phyloP scores from a whole-genome alignment of 2,888 invertebrate species.

The Amorpha juglandis region DNA sequence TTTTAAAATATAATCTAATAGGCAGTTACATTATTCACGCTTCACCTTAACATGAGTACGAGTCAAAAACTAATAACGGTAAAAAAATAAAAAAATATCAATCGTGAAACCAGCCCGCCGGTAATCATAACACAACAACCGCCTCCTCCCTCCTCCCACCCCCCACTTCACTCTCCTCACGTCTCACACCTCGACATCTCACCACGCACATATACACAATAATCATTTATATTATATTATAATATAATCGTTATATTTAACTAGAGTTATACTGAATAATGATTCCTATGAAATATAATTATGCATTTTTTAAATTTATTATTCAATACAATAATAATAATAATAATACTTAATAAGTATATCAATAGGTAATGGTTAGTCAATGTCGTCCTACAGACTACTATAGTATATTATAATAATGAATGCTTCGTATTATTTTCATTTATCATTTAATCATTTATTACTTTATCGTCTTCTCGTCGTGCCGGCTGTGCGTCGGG shows the following conservation, averaged over 20 bases:
- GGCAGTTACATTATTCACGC: conserved; percentile 79
- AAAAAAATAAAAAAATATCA: conserved; percentile 85
- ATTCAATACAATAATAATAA: conserved; percentile 84
- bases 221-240: conserved; percentile 66
- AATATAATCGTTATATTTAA: conserved; percentile 80
- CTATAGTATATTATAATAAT: conserved; percentile 80
- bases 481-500: conserved; percentile 7
- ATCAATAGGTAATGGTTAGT: conserved; percentile 84
- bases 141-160: conserved; percentile 26
- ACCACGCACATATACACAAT: conserved; percentile 63
- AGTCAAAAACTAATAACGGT: conserved; percentile 83
- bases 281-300: conserved; percentile 86
- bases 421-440: conserved; percentile 81
- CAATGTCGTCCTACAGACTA: conserved; percentile 82
- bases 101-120: conserved; percentile 80
- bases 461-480: conserved; percentile 64
- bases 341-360: conserved; percentile 85
- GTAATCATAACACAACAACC: conserved; percentile 61
- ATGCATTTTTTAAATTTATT: conserved; percentile 85
- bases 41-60: conserved; percentile 75
- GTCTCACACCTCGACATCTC: not conserved
- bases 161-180: not conserved
- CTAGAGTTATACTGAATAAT: conserved; percentile 86
- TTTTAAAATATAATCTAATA: conserved; percentile 84
- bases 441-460: conserved; percentile 75